These are phyloP conservation scores for Dinoponera quadriceps DNA, from an alignment of 1,140 invertebrate species.

Conservation along the genomic window DNA sequence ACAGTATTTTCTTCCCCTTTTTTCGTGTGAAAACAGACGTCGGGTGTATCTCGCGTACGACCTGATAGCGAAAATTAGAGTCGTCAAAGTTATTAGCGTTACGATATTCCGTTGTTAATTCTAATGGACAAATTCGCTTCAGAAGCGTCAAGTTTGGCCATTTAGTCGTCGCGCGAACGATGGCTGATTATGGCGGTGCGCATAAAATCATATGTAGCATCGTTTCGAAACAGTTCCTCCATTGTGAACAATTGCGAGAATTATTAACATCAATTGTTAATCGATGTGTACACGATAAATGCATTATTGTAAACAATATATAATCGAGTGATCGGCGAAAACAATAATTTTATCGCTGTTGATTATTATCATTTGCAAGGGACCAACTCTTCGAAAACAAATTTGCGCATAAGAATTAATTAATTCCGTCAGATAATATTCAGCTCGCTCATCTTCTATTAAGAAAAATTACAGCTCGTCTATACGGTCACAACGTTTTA, in stretches of 20 bases:
- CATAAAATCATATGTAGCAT: slow-evolving; percentile 38
- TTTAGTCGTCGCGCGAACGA: slow-evolving; percentile 12
- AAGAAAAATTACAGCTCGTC: slow-evolving; percentile 27
- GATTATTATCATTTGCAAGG: neutral
- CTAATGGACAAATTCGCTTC: slow-evolving; percentile 63
- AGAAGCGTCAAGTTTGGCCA: slow-evolving; percentile 57
- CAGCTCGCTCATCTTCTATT: slow-evolving; percentile 24
- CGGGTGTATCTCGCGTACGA: slow-evolving; percentile 4
- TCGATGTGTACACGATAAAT: too few species aligned
- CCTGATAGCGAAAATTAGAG: slow-evolving; percentile 42
- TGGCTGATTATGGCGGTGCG: slow-evolving; percentile 22
- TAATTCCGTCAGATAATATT: slow-evolving; percentile 18
- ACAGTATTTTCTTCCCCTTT: slow-evolving; percentile 15
- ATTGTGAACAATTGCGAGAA: neutral
- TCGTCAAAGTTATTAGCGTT: slow-evolving; percentile 35
- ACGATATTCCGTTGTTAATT: slow-evolving; percentile 44
- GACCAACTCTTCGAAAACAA: slow-evolving; percentile 46
- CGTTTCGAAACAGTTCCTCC: neutral
- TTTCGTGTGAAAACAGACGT: slow-evolving; percentile 19
- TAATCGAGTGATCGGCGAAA: too few species aligned
- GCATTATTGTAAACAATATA: too few species aligned
- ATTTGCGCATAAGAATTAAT: slow-evolving; percentile 55
- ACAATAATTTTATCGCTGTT: too few species aligned
- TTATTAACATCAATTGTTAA: neutral
- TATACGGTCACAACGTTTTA: slow-evolving; percentile 10